Evolutionary conservation across 2,797 vertebrate species (phyloP), one percentile per base, ranked within the genome.

Genomic region (Myiothlypis coronata): DNA sequence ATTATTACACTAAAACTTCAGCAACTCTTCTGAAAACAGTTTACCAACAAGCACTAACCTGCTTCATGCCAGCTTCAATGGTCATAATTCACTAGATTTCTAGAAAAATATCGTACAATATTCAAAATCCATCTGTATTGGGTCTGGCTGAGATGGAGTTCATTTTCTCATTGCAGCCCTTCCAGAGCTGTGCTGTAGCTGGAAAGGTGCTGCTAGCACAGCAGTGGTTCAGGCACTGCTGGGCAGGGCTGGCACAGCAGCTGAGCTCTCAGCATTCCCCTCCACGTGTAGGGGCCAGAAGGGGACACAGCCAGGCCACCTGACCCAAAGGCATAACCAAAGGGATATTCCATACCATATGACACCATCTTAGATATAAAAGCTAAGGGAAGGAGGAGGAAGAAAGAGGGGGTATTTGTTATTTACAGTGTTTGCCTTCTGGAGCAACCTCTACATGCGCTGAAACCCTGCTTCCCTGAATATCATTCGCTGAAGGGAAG

Each of bases 401-500:
- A 19, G 18, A 50, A 49, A 30, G 35, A 26, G 3, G 8, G 11
- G 2, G 4, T 21, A 32, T 35, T 50, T 50, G 8, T 19, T 23
- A 27, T 50, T 75, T n/a, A 15, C 27, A n/a, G 6, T 14, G 32
- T 37, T 52, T 68, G n/a, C 19, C 18, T 50, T 52, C 44, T 44
- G 44, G 6, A 67, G 22, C 18, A 84, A 27, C 9, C 0, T 0
- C 53, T n/a, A 13, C 0, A 0, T 8, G 12, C 20, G 19, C 23
- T 52, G 19, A 52, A n/a, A 37, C 28, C 12, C 37, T 37, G 23
- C 15, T 76, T 20, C 27, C n/a, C 12, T 20, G n/a, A n/a, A 23
- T 12, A 44, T 28, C 1, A 1, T 35, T 24, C 0, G 0, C 28
- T 60, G 37, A n/a, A 32, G 7, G 12, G 44, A 84, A 52, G 10